Evolutionary conservation across 1,140 invertebrate genomes (phyloP), one percentile per base, ranked within the genome.

Genomic region (Leguminivora glycinivorella): DNA sequence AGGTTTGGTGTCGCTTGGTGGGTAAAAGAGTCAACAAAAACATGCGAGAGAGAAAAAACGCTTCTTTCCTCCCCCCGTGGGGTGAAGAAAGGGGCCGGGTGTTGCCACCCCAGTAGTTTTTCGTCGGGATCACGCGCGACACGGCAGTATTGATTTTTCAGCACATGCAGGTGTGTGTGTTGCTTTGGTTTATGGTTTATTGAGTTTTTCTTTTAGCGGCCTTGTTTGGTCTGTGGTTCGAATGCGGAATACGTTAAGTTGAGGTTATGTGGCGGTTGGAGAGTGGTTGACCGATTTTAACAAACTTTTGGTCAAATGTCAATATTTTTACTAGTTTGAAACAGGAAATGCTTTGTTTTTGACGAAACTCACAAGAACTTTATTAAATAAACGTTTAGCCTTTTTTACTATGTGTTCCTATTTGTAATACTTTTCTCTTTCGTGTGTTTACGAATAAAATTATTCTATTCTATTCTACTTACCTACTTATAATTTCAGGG

Each of bases 21-120:
- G 47, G 10, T 17, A 6, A 58, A 47, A 73, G 67, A 77, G 79
- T 79, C 77, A 81, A 81, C 77, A 81, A 79, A 81, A 77, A 81
- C 79, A 76, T 73, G 79, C 75, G 74, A 71, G 26, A 31, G 70
- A 56, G 63, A 81, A 81, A 81, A 81, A 81, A 75, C 68, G 79
- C 79, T 79, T 81, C 77, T 81, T 81, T 81, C 68, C 71, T 74
- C 77, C 77, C 77, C 75, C 79, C 84, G 80, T 84, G 80, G 76
- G 74, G 75, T 74, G 80, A 84, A 83, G 83, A 84, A 84, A 87
- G 80, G 83, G 83, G 79, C 78, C 75, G 78, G 69, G 73, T 71
- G 74, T 68, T 63, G 47, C 73, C 73, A 69, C 71, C 72, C 69
- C 68, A 82, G 80, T 82, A 82, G 80, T 82, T 82, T 82, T 82